Conservation (phyloP, 2,797 vertebrate genomes). For the Glossophaga mutica region DNA sequence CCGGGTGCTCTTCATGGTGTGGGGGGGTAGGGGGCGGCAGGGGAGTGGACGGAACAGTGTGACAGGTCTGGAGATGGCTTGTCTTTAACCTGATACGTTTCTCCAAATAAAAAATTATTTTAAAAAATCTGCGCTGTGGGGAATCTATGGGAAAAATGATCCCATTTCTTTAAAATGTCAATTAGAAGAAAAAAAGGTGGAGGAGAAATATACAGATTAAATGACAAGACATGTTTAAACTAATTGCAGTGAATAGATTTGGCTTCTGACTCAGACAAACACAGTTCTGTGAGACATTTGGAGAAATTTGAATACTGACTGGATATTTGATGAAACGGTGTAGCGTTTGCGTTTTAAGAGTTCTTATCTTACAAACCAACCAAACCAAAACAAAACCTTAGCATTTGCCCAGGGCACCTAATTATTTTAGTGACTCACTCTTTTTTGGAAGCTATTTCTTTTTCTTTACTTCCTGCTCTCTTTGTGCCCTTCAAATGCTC, state of each 20-base stretch:
- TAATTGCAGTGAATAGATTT: background rate
- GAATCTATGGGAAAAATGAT: background rate
- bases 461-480: background rate
- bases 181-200: background rate
- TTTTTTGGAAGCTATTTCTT: background rate
- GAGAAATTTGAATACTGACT: background rate
- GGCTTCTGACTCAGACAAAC: conserved; percentile 7
- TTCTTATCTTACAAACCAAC: conserved; percentile 25
- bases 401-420: background rate
- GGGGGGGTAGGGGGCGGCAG: background rate
- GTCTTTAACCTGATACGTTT: background rate
- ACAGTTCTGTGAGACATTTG: background rate
- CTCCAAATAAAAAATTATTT: background rate
- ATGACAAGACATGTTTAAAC: background rate
- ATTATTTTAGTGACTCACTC: background rate
- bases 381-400: background rate
- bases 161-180: background rate
- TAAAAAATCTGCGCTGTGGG: background rate
- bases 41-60: background rate
- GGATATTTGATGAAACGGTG: background rate
- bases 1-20: background rate
- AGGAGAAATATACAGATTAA: background rate
- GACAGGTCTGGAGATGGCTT: background rate
- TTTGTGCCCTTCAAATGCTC: background rate
- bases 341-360: conserved; percentile 4